These are phyloP conservation scores for Zaprionus davidi DNA, from an alignment of 1,140 invertebrate species.

Conservation along the genomic window DNA sequence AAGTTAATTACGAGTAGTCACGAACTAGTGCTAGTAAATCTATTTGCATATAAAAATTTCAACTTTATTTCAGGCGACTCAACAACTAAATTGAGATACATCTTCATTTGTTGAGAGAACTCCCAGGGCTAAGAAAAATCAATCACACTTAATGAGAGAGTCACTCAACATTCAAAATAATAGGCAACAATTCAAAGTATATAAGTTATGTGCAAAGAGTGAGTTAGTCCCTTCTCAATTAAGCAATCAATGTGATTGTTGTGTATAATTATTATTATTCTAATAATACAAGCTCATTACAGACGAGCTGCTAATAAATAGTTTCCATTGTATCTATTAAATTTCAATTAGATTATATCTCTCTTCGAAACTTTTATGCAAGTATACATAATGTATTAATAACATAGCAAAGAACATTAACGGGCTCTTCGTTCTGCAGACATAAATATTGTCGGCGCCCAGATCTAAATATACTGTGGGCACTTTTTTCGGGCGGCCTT, in stretches of 20 bases:
- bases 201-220: neutral
- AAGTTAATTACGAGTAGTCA: neutral
- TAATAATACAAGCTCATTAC: constrained; percentile 10
- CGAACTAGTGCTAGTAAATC: neutral
- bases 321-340: neutral
- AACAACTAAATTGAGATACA: neutral
- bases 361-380: neutral
- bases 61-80: neutral
- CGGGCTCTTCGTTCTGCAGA: neutral
- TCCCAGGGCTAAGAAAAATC: neutral
- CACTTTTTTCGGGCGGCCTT: constrained; percentile 21
- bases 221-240: neutral
- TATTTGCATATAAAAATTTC: neutral
- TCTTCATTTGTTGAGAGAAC: neutral
- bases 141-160: neutral
- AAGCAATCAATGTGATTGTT: neutral
- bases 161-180: neutral
- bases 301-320: neutral
- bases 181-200: neutral
- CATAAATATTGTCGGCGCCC: neutral
- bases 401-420: neutral
- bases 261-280: constrained; percentile 15
- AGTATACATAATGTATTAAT: neutral
- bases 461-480: constrained; percentile 6
- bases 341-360: neutral